These are phyloP conservation scores for Orgyia antiqua DNA, from an alignment of 2,888 invertebrate species.

Conservation along the genomic window DNA sequence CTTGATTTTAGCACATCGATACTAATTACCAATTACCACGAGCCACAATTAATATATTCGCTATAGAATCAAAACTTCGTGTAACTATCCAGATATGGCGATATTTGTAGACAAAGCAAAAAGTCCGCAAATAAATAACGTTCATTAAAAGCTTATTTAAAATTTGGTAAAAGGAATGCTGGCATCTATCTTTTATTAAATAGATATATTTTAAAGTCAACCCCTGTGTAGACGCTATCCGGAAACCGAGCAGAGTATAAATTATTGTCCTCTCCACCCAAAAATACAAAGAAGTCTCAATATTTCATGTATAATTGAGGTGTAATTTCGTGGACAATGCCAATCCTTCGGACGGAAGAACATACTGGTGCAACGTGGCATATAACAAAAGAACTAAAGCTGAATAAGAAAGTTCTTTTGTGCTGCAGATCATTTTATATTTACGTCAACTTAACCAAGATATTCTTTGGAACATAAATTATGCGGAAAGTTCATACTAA, in stretches of 20 bases:
- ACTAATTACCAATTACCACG: conserved; percentile 65
- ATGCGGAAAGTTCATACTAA: conserved; percentile 32
- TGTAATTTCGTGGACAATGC: conserved; percentile 59
- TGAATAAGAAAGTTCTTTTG: conserved; percentile 58
- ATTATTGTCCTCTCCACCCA: conserved; percentile 52
- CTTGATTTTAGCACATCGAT: conserved; percentile 64
- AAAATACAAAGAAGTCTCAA: conserved; percentile 48
- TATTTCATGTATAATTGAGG: conserved; percentile 58
- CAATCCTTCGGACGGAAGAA: conserved; percentile 40
- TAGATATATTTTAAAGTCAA: no score
- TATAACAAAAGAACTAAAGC: conserved; percentile 45
- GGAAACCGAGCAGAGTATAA: conserved; percentile 57
- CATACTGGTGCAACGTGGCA: conserved; percentile 42
- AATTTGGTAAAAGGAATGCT: no score
- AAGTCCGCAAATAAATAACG: no score
- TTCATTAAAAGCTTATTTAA: no score
- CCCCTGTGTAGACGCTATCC: no score
- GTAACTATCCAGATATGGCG: no score
- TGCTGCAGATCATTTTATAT: conserved; percentile 46
- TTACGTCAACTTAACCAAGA: conserved; percentile 52
- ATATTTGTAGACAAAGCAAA: no score
- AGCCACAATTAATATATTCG: conserved; percentile 42
- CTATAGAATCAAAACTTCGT: no score
- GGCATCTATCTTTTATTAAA: no score
- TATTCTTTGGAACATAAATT: conserved; percentile 40